phyloP scores from a whole-genome alignment of 1,140 invertebrate species.

The Frieseomelitta varia region DNA sequence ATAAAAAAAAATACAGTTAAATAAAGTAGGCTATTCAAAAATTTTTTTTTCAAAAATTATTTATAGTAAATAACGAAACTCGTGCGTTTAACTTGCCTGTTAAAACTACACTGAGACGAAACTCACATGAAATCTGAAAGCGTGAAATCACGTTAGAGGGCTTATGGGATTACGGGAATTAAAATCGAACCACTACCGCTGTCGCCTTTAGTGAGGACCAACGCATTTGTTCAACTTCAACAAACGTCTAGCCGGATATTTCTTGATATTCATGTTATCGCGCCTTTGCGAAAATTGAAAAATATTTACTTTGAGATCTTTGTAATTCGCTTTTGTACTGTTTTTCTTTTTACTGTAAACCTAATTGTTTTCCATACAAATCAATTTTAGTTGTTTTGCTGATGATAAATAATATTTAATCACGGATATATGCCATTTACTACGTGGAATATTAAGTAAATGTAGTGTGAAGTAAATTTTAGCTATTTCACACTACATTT shows the following conservation, averaged over 20 bases:
- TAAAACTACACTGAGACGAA: conserved; percentile 52
- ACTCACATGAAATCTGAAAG: conserved; percentile 25
- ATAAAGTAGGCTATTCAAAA: not conserved
- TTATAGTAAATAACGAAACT: not conserved
- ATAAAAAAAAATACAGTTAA: not conserved
- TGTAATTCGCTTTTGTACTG: not conserved
- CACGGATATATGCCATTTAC: not conserved
- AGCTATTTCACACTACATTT: no score
- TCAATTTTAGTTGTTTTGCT: not conserved
- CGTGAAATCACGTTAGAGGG: conserved; percentile 75
- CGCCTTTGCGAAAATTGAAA: not conserved
- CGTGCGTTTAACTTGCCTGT: not conserved
- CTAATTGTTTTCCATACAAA: not conserved
- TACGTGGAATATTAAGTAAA: not conserved
- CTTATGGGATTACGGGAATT: conserved; percentile 76
- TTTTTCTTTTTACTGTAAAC: not conserved
- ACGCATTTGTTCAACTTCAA: not conserved
- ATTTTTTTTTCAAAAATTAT: not conserved
- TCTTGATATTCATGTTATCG: not conserved
- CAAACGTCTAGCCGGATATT: not conserved
- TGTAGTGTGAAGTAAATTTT: not conserved
- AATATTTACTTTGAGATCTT: not conserved
- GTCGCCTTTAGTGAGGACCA: not conserved
- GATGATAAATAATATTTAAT: no score
- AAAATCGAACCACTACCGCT: conserved; percentile 62